Evolutionary conservation across 2,888 invertebrate genomes (phyloP).

Genomic region (Drosophila hamatofila): DNA sequence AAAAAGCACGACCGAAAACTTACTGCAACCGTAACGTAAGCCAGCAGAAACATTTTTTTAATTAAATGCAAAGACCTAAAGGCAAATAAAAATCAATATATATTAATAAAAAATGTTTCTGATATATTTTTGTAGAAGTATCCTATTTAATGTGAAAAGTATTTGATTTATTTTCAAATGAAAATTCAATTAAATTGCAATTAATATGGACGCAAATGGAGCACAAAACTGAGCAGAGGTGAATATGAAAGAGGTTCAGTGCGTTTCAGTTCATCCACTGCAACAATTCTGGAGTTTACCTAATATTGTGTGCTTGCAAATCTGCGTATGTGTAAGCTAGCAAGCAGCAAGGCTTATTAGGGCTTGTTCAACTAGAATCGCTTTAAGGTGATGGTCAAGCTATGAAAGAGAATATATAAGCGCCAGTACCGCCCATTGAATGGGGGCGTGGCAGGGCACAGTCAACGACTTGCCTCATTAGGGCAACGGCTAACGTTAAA

Average conservation of each 20-base stretch:
- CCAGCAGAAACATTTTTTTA: slow-evolving; percentile 41
- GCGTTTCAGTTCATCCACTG: too few relatives aligned
- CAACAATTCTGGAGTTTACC: background rate
- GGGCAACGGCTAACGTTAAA: slow-evolving; percentile 28
- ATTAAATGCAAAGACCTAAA: slow-evolving; percentile 49
- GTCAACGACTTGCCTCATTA: slow-evolving; percentile 51
- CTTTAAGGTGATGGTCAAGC: slow-evolving; percentile 28
- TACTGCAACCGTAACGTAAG: slow-evolving; percentile 22
- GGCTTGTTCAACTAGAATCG: slow-evolving; percentile 9
- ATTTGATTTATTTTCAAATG: background rate
- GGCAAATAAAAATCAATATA: background rate
- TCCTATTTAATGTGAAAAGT: background rate
- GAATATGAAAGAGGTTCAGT: background rate
- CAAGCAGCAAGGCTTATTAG: slow-evolving; percentile 3
- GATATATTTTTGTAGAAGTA: background rate
- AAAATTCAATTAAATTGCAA: background rate
- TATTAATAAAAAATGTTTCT: background rate
- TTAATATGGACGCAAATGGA: background rate
- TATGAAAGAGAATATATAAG: slow-evolving; percentile 25
- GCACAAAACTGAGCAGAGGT: background rate
- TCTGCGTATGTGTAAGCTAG: slow-evolving; percentile 32
- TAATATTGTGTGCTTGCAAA: background rate
- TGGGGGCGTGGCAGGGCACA: slow-evolving; percentile 21
- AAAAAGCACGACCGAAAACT: slow-evolving; percentile 25
- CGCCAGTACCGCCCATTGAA: slow-evolving; percentile 12